Percentiles rank a stretch among this genome's conserved stretches.
These are phyloP conservation scores for Amblyopsis hoosieri DNA, from an alignment of 2,797 vertebrate genomes.

Conservation along the genomic window DNA sequence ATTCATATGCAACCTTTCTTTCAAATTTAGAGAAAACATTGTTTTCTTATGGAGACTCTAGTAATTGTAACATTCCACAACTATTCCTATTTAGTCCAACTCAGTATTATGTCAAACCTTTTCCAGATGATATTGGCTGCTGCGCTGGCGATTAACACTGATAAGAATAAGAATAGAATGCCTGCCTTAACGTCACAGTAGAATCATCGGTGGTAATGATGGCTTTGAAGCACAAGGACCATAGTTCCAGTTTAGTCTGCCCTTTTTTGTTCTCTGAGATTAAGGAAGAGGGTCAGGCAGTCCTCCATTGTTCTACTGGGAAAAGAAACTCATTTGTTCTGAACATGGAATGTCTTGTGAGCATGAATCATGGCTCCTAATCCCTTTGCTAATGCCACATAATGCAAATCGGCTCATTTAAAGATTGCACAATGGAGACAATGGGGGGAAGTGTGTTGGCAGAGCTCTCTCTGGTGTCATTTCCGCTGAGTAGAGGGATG, in stretches of 20 bases:
- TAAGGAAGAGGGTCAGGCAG: constrained; percentile 77
- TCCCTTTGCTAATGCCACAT: constrained; percentile 79
- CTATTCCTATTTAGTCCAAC: too few species aligned
- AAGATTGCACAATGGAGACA: constrained; percentile 76
- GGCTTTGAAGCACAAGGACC: constrained; percentile 77
- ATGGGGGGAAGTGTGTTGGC: constrained; percentile 53
- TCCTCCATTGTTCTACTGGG: constrained; percentile 76
- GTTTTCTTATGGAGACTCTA: too few species aligned
- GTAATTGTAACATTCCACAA: too few species aligned
- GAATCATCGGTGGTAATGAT: constrained; percentile 63
- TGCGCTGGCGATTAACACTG: constrained; percentile 64
- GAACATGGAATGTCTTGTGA: constrained; percentile 81
- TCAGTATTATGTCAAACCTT: constrained; percentile 11
- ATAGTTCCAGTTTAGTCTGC: constrained; percentile 75
- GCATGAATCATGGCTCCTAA: constrained; percentile 82
- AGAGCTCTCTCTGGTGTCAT: constrained; percentile 38
- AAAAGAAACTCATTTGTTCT: constrained; percentile 83
- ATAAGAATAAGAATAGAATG: constrained; percentile 62
- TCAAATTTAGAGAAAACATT: neutral
- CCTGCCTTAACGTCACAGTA: constrained; percentile 24
- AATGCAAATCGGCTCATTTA: constrained; percentile 80
- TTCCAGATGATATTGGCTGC: constrained; percentile 58
- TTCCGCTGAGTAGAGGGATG: constrained; percentile 35
- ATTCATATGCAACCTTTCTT: neutral
- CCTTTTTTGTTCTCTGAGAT: constrained; percentile 78